Evolutionary conservation across 2,797 vertebrate species (phyloP).

Genomic region (Cottoperca gobio): DNA sequence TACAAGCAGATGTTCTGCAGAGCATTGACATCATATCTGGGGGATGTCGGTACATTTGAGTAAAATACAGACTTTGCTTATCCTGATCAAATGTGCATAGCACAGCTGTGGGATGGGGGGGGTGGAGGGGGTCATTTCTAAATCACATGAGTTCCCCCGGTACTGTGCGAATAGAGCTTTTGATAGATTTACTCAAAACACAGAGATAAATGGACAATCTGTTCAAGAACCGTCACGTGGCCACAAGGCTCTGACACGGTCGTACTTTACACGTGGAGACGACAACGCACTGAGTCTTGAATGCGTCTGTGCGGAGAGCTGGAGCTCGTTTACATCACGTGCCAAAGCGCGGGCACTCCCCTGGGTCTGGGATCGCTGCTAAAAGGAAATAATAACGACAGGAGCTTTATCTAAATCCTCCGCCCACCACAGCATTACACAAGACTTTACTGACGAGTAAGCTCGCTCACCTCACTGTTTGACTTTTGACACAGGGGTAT

Average conservation of each 20-base stretch:
- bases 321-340: constrained; percentile 33
- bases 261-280: neutral
- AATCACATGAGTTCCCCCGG: too few species aligned
- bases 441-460: constrained; percentile 35
- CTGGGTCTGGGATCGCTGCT: constrained; percentile 22
- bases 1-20: too few species aligned
- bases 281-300: constrained; percentile 38
- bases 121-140: too few species aligned
- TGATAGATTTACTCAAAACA: constrained; percentile 14
- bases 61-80: too few species aligned
- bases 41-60: too few species aligned
- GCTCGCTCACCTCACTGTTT: constrained; percentile 28
- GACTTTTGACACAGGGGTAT: constrained; percentile 34
- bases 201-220: constrained; percentile 37
- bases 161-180: neutral
- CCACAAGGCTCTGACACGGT: constrained; percentile 10
- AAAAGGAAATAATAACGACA: constrained; percentile 54
- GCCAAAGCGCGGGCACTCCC: constrained; percentile 46
- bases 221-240: constrained; percentile 17
- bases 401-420: constrained; percentile 57
- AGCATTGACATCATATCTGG: too few species aligned
- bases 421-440: constrained; percentile 40
- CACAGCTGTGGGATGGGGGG: too few species aligned
- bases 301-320: constrained; percentile 40
- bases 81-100: too few species aligned